A percentile compares a stretch with the other conserved stretches of the same genome.
phyloP scores from a whole-genome alignment of 2,888 invertebrate genomes.

The Palloptera scutellata region DNA sequence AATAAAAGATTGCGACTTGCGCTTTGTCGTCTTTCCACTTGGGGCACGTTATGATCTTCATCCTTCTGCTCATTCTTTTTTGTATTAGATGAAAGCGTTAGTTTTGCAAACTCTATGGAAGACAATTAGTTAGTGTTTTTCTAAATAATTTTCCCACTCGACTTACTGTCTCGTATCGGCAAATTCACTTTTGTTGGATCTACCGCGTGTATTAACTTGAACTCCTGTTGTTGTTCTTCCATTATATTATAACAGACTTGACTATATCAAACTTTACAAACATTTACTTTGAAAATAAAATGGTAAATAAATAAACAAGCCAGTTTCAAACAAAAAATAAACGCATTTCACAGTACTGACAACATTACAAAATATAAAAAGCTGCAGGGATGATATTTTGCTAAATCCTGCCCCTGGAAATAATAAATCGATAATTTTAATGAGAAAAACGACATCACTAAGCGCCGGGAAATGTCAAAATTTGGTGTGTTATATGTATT shows the following conservation, averaged over 20 bases:
- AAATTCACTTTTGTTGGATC: slow-evolving; percentile 57
- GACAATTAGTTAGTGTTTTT: background rate
- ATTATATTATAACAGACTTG: slow-evolving; percentile 18
- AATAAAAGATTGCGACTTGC: slow-evolving; percentile 33
- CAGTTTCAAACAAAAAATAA: too few relatives aligned
- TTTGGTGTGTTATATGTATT: too few relatives aligned
- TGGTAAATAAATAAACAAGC: too few relatives aligned
- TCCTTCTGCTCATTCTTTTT: slow-evolving; percentile 39
- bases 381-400: background rate
- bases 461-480: too few relatives aligned
- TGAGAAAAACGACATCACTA: background rate
- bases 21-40: background rate
- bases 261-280: too few relatives aligned
- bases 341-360: too few relatives aligned
- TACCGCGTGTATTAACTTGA: slow-evolving; percentile 54
- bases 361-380: too few relatives aligned
- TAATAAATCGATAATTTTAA: slow-evolving; percentile 1
- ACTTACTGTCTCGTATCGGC: slow-evolving; percentile 54
- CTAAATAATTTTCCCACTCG: background rate
- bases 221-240: slow-evolving; percentile 44
- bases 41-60: slow-evolving; percentile 2
- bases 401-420: background rate
- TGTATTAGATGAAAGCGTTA: slow-evolving; percentile 59
- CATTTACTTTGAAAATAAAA: too few relatives aligned
- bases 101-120: slow-evolving; percentile 54